Base-by-base conservation (phyloP, 2,888 invertebrate genomes). In the Leptopilina syphax region DNA sequence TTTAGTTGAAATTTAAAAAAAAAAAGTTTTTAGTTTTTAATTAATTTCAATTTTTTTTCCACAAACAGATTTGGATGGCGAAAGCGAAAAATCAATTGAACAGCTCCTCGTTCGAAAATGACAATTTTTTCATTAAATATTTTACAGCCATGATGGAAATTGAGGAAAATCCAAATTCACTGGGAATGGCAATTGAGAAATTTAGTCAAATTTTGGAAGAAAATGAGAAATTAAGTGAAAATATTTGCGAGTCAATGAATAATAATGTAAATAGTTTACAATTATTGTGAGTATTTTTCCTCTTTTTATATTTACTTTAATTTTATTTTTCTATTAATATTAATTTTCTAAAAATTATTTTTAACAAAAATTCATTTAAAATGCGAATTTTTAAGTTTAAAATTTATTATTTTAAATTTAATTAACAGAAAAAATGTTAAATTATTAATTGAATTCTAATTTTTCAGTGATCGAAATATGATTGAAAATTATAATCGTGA, bases 41-140 rank as follows among this genome's bases (percentile, higher is more conserved):
- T 18, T 27, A 34, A 34, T 34, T 34, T 34, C 1, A 34, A 2
- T 34, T 34, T 34, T 34, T 1, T 34, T 34, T 34, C 34, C 2
- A 34, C 34, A 34, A 34, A 34, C 34, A 92, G 91, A 86, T 89
- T 50, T 85, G 82, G 47, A 90, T 91, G 89, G 84, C 83, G 63
- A 84, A 87, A 80, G 80, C 88, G 66, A 89, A 90, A 81, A 81
- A 84, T 8, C 86, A 91, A 3, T 79, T 85, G 34, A 12, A 85
- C 18, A 80, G 80, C 54, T 83, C 85, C 7, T 73, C 83, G 9
- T 77, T 86, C 9, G 85, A 82, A 41, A 81, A 86, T n/a, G 82
- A 85, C 77, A 91, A 90, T 83, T 82, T 86, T 9, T 92, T 89
- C 76, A 84, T 88, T 63, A 85, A 88, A 83, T 83, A 87, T 76